A percentile compares a stretch with the other conserved stretches of the same genome.
These are phyloP conservation scores for Drosophila auraria DNA, from an alignment of 1,140 invertebrate species.

Conservation along the genomic window DNA sequence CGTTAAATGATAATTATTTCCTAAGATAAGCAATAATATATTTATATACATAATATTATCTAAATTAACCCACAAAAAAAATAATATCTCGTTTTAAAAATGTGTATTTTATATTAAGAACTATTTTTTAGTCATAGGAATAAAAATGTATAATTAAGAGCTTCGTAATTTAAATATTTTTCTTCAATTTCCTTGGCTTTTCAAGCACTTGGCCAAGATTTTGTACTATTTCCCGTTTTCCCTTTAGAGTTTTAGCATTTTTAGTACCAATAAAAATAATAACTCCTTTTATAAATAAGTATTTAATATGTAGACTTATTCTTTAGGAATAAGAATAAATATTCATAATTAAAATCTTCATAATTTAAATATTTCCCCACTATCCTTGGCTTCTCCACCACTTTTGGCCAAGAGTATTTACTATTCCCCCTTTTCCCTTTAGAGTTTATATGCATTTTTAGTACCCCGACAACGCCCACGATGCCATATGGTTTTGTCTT, in stretches of 20 bases:
- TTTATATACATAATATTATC: too few species aligned
- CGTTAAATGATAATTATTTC: background rate
- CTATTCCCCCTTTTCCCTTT: background rate
- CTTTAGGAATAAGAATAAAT: background rate
- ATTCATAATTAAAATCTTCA: background rate
- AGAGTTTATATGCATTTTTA: background rate
- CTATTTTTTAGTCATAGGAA: background rate
- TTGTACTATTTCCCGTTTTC: background rate
- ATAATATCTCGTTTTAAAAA: background rate
- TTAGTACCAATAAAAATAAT: background rate
- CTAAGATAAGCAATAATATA: too few species aligned
- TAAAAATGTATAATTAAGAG: background rate
- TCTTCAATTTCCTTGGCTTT: too few species aligned
- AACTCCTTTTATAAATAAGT: background rate
- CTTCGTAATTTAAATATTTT: background rate
- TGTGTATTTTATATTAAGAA: background rate
- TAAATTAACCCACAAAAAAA: too few species aligned
- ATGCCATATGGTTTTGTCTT: conserved; percentile 3
- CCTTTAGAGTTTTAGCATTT: background rate
- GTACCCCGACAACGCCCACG: conserved; percentile 40
- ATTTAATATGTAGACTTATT: background rate
- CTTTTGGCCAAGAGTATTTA: background rate
- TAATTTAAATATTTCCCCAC: background rate
- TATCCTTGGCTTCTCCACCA: background rate
- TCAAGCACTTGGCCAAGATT: background rate